Conservation (phyloP, 35 echinoderm and acorn worm genomes). For the Hemicentrotus pulcherrimus region DNA sequence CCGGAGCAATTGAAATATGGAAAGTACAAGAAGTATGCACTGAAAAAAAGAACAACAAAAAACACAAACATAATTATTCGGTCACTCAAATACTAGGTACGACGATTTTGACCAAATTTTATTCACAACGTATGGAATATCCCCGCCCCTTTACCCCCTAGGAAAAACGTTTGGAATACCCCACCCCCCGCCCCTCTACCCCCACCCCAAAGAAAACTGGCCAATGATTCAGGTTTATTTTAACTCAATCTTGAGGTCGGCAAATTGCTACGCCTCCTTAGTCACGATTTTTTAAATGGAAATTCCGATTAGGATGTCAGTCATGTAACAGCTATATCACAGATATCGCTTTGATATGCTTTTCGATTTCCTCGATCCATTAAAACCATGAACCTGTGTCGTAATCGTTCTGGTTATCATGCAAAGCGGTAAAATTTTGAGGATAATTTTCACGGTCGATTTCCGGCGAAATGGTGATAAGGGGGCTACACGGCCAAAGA, state of each 20-base stretch:
- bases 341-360: not conserved
- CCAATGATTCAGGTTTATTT: not conserved
- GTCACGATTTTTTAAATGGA: not conserved
- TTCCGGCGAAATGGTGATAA: not conserved
- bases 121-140: too few relatives aligned
- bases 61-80: too few relatives aligned
- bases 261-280: not conserved
- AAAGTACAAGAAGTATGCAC: too few relatives aligned
- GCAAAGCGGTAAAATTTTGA: not conserved
- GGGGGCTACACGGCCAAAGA: not conserved
- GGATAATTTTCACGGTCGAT: slow-evolving; percentile 10
- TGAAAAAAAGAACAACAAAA: too few relatives aligned
- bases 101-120: too few relatives aligned
- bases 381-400: slow-evolving; percentile 9
- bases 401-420: not conserved
- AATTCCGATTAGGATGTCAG: not conserved
- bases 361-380: not conserved
- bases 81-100: too few relatives aligned
- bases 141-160: too few relatives aligned
- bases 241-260: not conserved
- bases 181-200: too few relatives aligned
- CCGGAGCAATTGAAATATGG: too few relatives aligned
- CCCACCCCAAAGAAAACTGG: too few relatives aligned
- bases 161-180: too few relatives aligned
- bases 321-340: slow-evolving; percentile 2